Base-by-base conservation (phyloP, 2,113 vertebrate species). In the Eudyptes chrysolophus region DNA sequence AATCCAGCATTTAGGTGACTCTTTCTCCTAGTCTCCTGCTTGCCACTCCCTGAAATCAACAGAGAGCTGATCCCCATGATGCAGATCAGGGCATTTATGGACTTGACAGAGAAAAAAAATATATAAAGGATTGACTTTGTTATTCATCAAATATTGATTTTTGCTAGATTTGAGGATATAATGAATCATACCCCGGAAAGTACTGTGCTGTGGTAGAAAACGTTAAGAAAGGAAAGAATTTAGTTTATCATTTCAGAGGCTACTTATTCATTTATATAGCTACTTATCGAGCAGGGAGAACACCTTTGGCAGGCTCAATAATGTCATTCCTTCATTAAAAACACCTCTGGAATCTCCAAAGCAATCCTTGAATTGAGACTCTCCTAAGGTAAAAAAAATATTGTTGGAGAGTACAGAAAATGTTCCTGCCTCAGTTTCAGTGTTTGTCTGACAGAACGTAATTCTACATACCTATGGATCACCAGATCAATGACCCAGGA, bases 401-500 rank as follows among this genome's bases (percentile, higher is more conserved):
- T 10, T 44, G 19, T 69, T 84, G 52, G 49, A 79, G 34, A 76
- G 52, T 42, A 76, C 17, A 68, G 70, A 74, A 92, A 61, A 60
- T 11, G 16, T 87, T 91, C 40, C 68, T 79, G 40, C 51, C n/a
- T 85, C 71, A 17, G 19, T 68, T 90, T 89, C 70, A 88, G 68
- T 84, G 46, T 66, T 62, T 72, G 20, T 66, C 62, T 92, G 81
- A 80, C 62, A 92, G 87, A 82, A 74, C 1, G 5, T 65, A 69
- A 76, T 70, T 90, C 84, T 65, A 57, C 36, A 60, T 74, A 58
- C 24, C 78, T 34, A 58, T 83, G 84, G 87, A 97, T 93, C 87
- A 96, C 60, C 49, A 76, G 87, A 93, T 95, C 94, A 96, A 80
- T 95, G 93, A 70, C 70, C 82, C 55, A 74, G 70, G 75, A 93